Percentiles rank a stretch among this genome's conserved stretches.
phyloP scores from a whole-genome alignment of 1,140 invertebrate species.

The Mycetomoellerius zeteki region DNA sequence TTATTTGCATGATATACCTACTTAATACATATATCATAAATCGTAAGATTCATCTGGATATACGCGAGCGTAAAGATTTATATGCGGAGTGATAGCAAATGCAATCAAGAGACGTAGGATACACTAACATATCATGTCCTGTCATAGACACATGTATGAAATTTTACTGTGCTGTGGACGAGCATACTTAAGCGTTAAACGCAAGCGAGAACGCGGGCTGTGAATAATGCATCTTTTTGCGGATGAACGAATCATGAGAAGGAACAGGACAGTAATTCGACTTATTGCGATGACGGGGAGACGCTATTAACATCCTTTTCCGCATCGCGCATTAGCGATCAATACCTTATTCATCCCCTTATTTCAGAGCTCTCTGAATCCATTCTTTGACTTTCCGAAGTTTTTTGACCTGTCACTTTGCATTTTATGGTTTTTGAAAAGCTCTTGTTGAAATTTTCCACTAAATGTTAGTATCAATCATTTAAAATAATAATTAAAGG shows the following conservation, averaged over 20 bases:
- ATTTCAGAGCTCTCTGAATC: not conserved
- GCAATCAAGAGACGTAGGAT: conserved; percentile 42
- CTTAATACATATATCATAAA: not conserved
- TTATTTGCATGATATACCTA: not conserved
- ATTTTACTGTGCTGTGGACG: conserved; percentile 36
- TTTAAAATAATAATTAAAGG: not conserved
- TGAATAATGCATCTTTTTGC: conserved; percentile 70
- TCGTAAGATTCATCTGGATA: not conserved
- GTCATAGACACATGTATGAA: conserved; percentile 36
- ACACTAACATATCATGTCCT: conserved; percentile 72
- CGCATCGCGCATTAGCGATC: conserved; percentile 8
- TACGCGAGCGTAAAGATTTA: conserved; percentile 25
- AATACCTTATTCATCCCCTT: conserved; percentile 9
- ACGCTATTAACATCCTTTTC: conserved; percentile 38
- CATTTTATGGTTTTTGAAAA: not conserved
- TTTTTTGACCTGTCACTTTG: conserved; percentile 3
- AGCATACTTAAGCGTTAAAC: conserved; percentile 69
- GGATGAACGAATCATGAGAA: not conserved
- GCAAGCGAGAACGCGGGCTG: conserved; percentile 71
- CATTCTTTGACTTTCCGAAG: not conserved
- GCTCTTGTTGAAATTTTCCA: not conserved
- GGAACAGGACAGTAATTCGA: not conserved
- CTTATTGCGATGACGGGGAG: not conserved
- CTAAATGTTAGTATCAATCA: not conserved
- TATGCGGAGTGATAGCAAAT: not conserved